phyloP scores from a whole-genome alignment of 1,140 invertebrate genomes.

The Pararge aegeria region DNA sequence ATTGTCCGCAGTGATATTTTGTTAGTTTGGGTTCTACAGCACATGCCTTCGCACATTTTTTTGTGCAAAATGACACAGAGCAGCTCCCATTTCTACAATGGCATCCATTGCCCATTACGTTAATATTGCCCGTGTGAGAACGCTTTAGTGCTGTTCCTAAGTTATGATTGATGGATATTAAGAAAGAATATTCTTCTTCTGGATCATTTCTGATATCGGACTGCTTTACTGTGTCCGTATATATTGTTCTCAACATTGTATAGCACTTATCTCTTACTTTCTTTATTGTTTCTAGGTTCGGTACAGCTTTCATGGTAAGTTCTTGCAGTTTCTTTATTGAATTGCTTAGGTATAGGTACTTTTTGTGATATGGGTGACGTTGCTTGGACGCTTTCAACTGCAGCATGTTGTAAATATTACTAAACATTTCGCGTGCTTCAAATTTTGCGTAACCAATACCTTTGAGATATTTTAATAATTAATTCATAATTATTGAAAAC shows the following conservation, averaged over 20 bases:
- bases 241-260: conserved; percentile 36
- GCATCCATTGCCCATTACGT: conserved; percentile 42
- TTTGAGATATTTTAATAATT: conserved; percentile 11
- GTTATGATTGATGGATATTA: conserved; percentile 45
- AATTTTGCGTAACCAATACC: conserved; percentile 38
- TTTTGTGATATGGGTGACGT: conserved; percentile 8
- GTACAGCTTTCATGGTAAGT: conserved; percentile 10
- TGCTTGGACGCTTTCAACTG: conserved; percentile 36
- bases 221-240: conserved; percentile 27
- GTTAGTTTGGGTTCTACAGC: conserved; percentile 43
- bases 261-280: conserved; percentile 40
- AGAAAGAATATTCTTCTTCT: conserved; percentile 42
- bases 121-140: conserved; percentile 51
- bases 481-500: neutral
- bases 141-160: conserved; percentile 47
- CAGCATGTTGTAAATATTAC: conserved; percentile 34
- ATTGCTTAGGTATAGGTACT: conserved; percentile 6
- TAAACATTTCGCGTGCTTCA: conserved; percentile 38
- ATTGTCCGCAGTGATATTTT: conserved; percentile 39
- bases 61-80: conserved; percentile 38
- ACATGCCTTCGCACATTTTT: conserved; percentile 49
- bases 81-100: conserved; percentile 46
- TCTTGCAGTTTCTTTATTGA: conserved; percentile 32
- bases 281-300: conserved; percentile 29
- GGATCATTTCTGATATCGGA: conserved; percentile 28